phyloP scores from a whole-genome alignment of 2,113 vertebrate genomes.

The Nestor notabilis region DNA sequence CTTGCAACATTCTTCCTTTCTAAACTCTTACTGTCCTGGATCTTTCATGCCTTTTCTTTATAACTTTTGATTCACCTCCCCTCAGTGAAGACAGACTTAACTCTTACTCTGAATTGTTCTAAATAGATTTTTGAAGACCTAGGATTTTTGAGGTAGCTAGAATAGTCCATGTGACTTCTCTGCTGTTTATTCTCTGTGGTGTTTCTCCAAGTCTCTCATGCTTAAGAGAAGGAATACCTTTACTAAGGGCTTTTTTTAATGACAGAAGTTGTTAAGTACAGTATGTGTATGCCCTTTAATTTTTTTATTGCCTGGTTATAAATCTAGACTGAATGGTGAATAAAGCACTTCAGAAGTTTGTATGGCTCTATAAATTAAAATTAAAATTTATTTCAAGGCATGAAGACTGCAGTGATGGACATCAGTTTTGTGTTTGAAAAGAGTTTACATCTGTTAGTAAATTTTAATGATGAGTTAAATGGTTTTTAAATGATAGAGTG shows the following conservation, averaged over 20 bases:
- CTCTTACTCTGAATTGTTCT: not conserved
- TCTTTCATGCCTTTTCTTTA: not conserved
- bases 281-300: not conserved
- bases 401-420: not conserved
- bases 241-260: not conserved
- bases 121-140: not conserved
- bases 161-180: not conserved
- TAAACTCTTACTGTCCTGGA: not conserved
- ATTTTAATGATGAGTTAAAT: conserved; percentile 62
- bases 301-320: not conserved
- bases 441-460: conserved; percentile 63
- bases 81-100: not conserved
- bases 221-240: not conserved
- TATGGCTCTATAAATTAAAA: conserved; percentile 23
- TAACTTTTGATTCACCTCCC: not conserved
- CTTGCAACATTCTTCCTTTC: not conserved
- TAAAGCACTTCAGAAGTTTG: not conserved
- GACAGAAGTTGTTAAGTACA: not conserved
- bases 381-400: not conserved
- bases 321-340: not conserved
- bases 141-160: not conserved
- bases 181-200: not conserved
- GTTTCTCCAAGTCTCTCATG: not conserved
- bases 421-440: not conserved
- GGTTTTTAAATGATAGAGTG: conserved; percentile 40